Base-by-base conservation (phyloP, 1,140 invertebrate genomes). In the Panonychus citri region DNA sequence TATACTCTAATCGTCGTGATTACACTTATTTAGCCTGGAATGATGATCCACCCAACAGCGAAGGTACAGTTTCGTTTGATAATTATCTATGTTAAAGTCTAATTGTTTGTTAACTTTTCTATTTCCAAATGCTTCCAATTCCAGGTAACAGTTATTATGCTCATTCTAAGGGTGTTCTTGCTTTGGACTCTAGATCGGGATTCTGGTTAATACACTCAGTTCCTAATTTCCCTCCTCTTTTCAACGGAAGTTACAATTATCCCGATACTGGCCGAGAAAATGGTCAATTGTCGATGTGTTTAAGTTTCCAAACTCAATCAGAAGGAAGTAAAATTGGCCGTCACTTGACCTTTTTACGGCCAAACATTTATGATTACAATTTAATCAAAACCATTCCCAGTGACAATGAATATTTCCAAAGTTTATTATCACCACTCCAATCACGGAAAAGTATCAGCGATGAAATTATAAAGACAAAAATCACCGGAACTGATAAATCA, bases 121-220 rank as follows among this genome's bases (percentile, higher is more conserved):
- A 26, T 15, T 19, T n/a, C 15, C 10, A 26, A 19, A 17, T 53
- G n/a, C n/a, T n/a, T n/a, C n/a, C n/a, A n/a, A n/a, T n/a, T n/a
- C n/a, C n/a, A 34, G 30, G 30, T 34, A 34, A 34, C 12, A 26
- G 50, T 21, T 21, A 54, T 55, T 49, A 17, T 37, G 53, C 54
- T 4, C 61, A 63, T 43, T 40, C 56, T n/a, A 57, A 61, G 69
- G 72, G 89, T 3, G 77, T 82, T 1, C 66, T 93, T 17, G 72
- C 81, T 8, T 78, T 78, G n/a, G 77, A 85, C 61, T 69, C 12
- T 17, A 67, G 73, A 7, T 73, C 74, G 30, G 86, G 86, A 3
- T 77, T 90, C 62, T 94, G 88, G 87, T 64, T 94, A 43, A 76
- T 91, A 19, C 89, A 94, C 67, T 93, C 87, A 53, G 82, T 89